Conservation (phyloP, 2,113 vertebrate species). For the Bos javanicus region DNA sequence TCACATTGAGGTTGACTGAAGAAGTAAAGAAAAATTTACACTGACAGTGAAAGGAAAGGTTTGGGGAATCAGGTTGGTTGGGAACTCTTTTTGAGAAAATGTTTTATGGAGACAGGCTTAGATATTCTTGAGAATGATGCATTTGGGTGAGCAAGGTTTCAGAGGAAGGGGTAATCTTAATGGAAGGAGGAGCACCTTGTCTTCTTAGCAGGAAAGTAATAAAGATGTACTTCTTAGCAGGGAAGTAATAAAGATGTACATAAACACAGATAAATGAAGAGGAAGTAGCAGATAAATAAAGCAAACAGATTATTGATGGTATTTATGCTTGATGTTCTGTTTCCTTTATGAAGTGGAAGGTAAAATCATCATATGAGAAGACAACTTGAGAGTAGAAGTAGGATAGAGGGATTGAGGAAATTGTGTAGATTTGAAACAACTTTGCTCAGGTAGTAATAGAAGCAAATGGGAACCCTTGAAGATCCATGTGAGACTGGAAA, state of each 20-base stretch:
- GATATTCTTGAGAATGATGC: background rate
- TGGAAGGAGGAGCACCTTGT: background rate
- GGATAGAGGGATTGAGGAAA: background rate
- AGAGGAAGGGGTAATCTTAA: background rate
- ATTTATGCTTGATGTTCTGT: background rate
- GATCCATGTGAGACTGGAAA: background rate
- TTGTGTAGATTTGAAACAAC: background rate
- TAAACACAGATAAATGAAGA: background rate
- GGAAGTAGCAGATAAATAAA: background rate
- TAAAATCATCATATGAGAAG: background rate
- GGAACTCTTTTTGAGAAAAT: background rate
- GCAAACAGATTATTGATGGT: background rate
- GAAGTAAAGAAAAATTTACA: background rate
- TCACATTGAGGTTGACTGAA: background rate
- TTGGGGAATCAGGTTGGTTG: background rate
- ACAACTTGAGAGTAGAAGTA: background rate
- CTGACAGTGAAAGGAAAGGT: background rate
- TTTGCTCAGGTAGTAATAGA: background rate
- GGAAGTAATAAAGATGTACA: background rate
- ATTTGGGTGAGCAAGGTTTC: background rate
- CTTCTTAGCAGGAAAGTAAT: background rate
- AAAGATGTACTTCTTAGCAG: background rate
- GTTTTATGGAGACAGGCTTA: background rate
- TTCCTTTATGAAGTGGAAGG: background rate
- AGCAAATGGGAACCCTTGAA: background rate